phyloP scores from a whole-genome alignment of 2,113 vertebrate genomes.

The Telmatochromis sp. region DNA sequence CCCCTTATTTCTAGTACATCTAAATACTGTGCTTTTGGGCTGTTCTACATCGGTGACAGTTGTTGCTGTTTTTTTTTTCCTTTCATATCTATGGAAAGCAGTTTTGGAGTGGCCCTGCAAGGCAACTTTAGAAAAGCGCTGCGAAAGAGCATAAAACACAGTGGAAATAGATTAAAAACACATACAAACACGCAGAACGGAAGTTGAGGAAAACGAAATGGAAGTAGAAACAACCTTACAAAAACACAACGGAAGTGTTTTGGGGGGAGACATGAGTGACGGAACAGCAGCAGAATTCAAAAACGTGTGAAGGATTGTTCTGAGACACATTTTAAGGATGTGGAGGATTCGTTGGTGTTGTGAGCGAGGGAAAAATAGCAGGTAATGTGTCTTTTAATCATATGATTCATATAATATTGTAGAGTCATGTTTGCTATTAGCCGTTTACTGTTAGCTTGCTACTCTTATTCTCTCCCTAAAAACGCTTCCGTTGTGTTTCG shows the following conservation, averaged over 20 bases:
- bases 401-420: neutral
- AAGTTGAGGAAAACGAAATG: neutral
- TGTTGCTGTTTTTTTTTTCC: neutral
- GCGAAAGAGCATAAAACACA: neutral
- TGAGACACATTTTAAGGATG: neutral
- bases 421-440: neutral
- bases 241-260: neutral
- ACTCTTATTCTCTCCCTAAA: neutral
- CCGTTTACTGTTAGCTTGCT: neutral
- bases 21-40: neutral
- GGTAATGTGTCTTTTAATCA: neutral
- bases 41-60: neutral
- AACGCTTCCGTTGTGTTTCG: neutral
- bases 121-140: neutral
- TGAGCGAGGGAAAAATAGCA: neutral
- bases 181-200: neutral
- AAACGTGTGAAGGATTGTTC: neutral
- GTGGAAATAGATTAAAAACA: neutral
- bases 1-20: neutral
- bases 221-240: neutral
- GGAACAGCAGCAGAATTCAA: neutral
- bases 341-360: neutral
- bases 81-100: neutral
- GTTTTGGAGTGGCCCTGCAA: neutral
- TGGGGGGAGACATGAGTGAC: neutral